These are phyloP conservation scores for Metalampra italica DNA, from an alignment of 2,888 invertebrate species.

Conservation along the genomic window DNA sequence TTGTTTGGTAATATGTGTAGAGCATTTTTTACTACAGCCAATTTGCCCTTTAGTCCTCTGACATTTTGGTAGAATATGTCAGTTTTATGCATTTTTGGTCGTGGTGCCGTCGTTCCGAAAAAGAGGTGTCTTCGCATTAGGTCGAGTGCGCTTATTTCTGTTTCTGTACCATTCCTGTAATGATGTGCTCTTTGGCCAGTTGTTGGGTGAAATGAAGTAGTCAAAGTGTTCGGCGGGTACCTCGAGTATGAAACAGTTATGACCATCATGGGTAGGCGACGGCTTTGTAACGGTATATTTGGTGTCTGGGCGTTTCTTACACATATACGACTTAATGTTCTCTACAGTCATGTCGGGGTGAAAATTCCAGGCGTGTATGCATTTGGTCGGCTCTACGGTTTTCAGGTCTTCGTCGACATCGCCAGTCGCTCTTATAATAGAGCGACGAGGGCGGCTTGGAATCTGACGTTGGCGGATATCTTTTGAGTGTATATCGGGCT, in stretches of 20 bases:
- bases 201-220: background rate
- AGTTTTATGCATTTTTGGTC: background rate
- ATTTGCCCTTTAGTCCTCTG: slow-evolving; percentile 5
- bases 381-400: background rate
- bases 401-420: background rate
- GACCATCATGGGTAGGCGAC: background rate
- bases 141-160: background rate
- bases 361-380: background rate
- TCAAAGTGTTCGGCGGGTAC: background rate
- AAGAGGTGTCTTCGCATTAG: background rate
- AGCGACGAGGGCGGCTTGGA: background rate
- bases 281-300: background rate
- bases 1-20: background rate
- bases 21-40: background rate
- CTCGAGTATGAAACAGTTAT: background rate
- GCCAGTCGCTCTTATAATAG: background rate
- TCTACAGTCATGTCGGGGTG: background rate
- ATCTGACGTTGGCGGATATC: too few relatives aligned
- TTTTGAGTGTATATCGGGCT: too few relatives aligned
- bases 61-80: slow-evolving; percentile 8
- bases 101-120: background rate
- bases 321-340: background rate
- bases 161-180: background rate
- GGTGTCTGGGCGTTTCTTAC: background rate
- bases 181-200: background rate